phyloP scores from a whole-genome alignment of 2,888 invertebrate species.

The Dryocosmus kuriphilus region DNA sequence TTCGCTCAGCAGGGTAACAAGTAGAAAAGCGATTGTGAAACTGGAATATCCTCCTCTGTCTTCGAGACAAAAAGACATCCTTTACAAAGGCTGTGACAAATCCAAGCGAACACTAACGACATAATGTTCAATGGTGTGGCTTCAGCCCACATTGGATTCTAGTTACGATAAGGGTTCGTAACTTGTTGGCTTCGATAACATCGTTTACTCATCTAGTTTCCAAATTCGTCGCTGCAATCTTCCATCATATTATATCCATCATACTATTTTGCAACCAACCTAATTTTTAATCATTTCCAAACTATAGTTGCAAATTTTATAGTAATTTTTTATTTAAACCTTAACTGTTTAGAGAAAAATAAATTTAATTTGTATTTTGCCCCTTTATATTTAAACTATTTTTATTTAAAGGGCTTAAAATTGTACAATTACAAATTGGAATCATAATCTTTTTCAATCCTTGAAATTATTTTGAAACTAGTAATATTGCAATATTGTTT shows the following conservation, averaged over 20 bases:
- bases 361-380: no score
- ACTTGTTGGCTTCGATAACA: conserved; percentile 49
- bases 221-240: not conserved
- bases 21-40: conserved; percentile 23
- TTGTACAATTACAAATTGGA: no score
- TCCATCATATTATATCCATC: not conserved
- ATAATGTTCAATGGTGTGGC: conserved; percentile 50
- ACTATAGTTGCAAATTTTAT: no score
- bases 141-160: conserved; percentile 53
- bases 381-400: no score
- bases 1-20: conserved; percentile 20
- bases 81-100: conserved; percentile 44
- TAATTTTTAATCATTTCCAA: no score
- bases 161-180: conserved; percentile 50
- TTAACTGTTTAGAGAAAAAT: no score
- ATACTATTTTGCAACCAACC: not conserved
- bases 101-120: conserved; percentile 48
- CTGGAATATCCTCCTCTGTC: conserved; percentile 22
- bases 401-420: no score
- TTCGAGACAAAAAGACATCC: conserved; percentile 20
- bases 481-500: no score
- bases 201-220: conserved; percentile 17
- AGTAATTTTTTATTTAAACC: no score
- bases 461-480: no score
- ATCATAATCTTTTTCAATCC: no score